Evolutionary conservation across 2,888 invertebrate genomes (phyloP).

Genomic region (Ashinkailepas kermadecensis): DNA sequence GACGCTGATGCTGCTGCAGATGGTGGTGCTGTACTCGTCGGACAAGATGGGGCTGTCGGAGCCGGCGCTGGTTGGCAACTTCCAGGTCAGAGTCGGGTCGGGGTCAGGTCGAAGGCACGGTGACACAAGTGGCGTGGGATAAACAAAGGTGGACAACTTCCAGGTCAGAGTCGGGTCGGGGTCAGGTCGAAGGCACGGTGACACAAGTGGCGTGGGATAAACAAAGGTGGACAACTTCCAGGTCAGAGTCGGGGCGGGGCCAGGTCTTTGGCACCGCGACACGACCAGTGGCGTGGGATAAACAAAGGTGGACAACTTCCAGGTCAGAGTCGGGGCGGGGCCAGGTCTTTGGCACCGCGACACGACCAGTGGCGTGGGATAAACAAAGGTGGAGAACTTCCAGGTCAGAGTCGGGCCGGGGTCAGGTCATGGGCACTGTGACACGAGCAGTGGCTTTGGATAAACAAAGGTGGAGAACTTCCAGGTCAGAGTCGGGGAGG

Average conservation of each 20-base stretch:
- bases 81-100: neutral
- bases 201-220: too few relatives aligned
- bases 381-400: neutral
- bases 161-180: neutral
- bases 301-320: neutral
- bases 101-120: too few relatives aligned
- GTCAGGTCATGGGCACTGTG: too few relatives aligned
- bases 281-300: too few relatives aligned
- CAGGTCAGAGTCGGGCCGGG: neutral
- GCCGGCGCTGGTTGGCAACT: constrained; percentile 30
- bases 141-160: neutral
- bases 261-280: too few relatives aligned
- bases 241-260: neutral
- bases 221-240: neutral
- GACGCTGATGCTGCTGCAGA: constrained; percentile 42
- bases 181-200: too few relatives aligned
- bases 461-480: neutral
- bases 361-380: too few relatives aligned
- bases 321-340: neutral
- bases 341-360: too few relatives aligned
- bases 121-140: too few relatives aligned
- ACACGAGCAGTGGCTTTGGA: too few relatives aligned
- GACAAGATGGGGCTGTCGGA: constrained; percentile 41
- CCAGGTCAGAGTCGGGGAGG: neutral
- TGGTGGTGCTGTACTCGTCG: constrained; percentile 44